These are phyloP conservation scores for Fulmarus glacialis DNA, from an alignment of 2,113 vertebrate species.

Conservation along the genomic window DNA sequence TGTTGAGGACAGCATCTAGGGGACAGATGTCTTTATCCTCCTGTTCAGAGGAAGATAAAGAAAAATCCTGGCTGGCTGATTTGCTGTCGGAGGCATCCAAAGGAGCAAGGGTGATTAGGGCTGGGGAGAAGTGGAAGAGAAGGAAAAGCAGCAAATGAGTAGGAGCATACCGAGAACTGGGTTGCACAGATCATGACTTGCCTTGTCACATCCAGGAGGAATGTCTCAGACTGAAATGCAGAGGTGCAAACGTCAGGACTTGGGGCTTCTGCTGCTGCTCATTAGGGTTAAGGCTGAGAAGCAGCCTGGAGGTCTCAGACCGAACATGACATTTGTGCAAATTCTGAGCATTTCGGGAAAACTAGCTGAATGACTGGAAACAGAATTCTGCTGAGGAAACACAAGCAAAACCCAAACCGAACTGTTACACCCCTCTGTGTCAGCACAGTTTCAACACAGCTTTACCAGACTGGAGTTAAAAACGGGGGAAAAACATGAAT, in stretches of 20 bases:
- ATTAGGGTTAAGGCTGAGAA: not conserved
- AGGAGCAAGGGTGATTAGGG: not conserved
- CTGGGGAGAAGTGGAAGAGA: not conserved
- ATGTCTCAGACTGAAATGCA: not conserved
- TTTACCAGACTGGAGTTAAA: not conserved
- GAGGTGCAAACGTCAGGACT: not conserved
- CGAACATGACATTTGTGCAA: rapidly evolving
- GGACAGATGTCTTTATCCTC: not conserved
- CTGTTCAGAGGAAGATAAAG: not conserved
- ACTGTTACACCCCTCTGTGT: not conserved
- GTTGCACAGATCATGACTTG: too few relatives aligned
- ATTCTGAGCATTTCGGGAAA: not conserved
- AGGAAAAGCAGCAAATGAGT: not conserved
- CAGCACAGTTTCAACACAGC: not conserved
- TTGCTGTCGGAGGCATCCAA: not conserved
- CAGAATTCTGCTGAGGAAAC: not conserved
- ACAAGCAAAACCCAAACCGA: not conserved
- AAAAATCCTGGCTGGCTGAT: not conserved
- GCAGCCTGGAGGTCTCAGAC: not conserved
- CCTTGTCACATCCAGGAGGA: not conserved
- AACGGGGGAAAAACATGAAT: rapidly evolving
- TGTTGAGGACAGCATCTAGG: not conserved
- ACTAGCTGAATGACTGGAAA: not conserved
- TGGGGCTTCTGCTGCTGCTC: not conserved
- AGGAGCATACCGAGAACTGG: not conserved